Evolutionary conservation across 2,113 vertebrate species (phyloP).

Genomic region (Romanogobio albipinnatus): DNA sequence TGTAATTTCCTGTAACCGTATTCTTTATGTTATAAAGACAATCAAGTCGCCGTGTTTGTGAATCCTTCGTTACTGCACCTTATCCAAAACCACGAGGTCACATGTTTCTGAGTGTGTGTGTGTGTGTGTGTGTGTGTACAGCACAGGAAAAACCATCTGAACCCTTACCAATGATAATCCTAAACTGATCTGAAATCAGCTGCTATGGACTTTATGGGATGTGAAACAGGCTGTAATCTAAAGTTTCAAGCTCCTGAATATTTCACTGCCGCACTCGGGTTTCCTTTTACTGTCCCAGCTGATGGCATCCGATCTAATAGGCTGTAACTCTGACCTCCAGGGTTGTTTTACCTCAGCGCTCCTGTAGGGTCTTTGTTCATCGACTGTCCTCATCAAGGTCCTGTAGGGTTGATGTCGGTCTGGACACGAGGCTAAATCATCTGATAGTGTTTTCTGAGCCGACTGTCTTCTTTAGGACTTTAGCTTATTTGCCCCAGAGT

Average conservation of each 20-base stretch:
- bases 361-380: not conserved
- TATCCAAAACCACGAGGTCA: not conserved
- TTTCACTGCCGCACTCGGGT: conserved; percentile 39
- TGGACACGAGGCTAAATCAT: not conserved
- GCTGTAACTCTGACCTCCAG: too few relatives aligned
- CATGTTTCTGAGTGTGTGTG: not conserved
- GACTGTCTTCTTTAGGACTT: not conserved
- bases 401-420: not conserved
- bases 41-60: not conserved
- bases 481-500: too few relatives aligned
- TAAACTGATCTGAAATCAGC: not conserved
- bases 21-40: not conserved
- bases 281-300: not conserved
- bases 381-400: not conserved
- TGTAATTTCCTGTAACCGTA: not conserved
- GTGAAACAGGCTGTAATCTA: not conserved
- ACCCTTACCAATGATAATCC: too few relatives aligned
- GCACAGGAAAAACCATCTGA: not conserved
- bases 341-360: too few relatives aligned
- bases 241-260: conserved; percentile 42
- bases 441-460: not conserved
- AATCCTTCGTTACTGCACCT: not conserved
- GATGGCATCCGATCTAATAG: too few relatives aligned
- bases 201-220: not conserved
- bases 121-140: not conserved